Conservation (phyloP, 2,888 invertebrate genomes). For the Chrysodeixis includens region DNA sequence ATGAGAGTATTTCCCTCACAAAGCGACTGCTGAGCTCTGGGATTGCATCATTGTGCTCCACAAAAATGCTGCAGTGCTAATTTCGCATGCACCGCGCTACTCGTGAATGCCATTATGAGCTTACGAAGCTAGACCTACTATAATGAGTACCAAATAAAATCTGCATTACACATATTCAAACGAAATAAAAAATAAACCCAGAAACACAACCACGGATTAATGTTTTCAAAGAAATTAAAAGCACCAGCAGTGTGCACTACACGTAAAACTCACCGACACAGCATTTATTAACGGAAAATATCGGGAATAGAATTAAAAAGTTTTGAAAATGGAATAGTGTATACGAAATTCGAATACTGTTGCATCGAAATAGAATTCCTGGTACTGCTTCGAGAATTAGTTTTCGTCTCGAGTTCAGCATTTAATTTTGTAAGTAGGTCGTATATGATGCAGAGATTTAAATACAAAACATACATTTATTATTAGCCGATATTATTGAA, state of each 20-base stretch:
- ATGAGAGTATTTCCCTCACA: constrained; percentile 76
- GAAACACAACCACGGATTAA: background rate
- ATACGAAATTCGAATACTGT: constrained; percentile 63
- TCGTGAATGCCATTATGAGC: constrained; percentile 78
- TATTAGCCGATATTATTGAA: background rate
- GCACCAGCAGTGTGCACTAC: constrained; percentile 5
- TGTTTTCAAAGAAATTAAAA: constrained; percentile 39
- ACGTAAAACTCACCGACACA: constrained; percentile 33
- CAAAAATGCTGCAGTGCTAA: constrained; percentile 84
- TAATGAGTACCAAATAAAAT: constrained; percentile 62
- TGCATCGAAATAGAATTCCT: constrained; percentile 61
- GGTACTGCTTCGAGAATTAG: constrained; percentile 59
- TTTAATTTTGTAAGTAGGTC: constrained; percentile 47
- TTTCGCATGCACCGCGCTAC: constrained; percentile 79
- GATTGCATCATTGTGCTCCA: constrained; percentile 85
- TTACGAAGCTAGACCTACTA: constrained; percentile 66
- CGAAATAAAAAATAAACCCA: constrained; percentile 13
- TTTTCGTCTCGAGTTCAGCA: constrained; percentile 53
- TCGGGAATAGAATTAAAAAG: constrained; percentile 54
- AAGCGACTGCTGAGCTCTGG: constrained; percentile 74
- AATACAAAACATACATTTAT: constrained; percentile 21
- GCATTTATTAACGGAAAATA: constrained; percentile 28
- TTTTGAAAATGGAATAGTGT: constrained; percentile 60
- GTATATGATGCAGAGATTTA: constrained; percentile 29
- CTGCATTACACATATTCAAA: constrained; percentile 17